Evolutionary conservation across 2,113 vertebrate species (phyloP), one percentile per base, ranked within the genome.

Genomic region (Eidolon helvum): DNA sequence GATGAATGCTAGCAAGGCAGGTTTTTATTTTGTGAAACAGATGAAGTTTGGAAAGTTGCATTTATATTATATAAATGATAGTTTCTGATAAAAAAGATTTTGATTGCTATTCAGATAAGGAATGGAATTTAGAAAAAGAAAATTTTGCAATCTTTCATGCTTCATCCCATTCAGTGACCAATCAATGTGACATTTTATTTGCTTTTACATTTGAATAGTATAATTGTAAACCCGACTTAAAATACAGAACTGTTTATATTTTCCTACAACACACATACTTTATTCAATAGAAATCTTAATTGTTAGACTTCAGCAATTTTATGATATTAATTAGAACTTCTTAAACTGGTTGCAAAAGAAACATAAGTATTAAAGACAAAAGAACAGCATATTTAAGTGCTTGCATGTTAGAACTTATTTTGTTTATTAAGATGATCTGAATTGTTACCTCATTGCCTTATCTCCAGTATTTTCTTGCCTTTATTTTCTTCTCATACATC

Each of bases 121-220:
- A 35, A 89, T 66, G 33, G 18, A 5, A 93, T 75, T 4, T 5
- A 79, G 38, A 50, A 74, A 94, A 61, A 48, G 1, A 35, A 79
- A 79, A 6, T 11, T 79, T 63, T 74, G 2, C 4, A 53, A 15
- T 16, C 26, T 87, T 91, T 66, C 15, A 3, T 61, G 22, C n/a
- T 6, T 69, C 87, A 11, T 21, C 11, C 10, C 48, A 28, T 33
- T 28, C 10, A 40, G 21, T 40, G 12, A 14, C 1, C 71, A 45
- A 88, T 96, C 22, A 35, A 1, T 87, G 24, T 87, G 48, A 45
- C 38, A 92, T 82, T 97, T 66, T 38, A 21, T 78, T 88, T 84
- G 33, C 40, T 66, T 90, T 95, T 75, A 22, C 10, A 38, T 90
- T 50, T 87, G 63, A 80, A 96, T 93, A 87, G 30, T 94, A 14